Base-by-base conservation (phyloP, 2,888 invertebrate genomes). In the Craniophora ligustri region DNA sequence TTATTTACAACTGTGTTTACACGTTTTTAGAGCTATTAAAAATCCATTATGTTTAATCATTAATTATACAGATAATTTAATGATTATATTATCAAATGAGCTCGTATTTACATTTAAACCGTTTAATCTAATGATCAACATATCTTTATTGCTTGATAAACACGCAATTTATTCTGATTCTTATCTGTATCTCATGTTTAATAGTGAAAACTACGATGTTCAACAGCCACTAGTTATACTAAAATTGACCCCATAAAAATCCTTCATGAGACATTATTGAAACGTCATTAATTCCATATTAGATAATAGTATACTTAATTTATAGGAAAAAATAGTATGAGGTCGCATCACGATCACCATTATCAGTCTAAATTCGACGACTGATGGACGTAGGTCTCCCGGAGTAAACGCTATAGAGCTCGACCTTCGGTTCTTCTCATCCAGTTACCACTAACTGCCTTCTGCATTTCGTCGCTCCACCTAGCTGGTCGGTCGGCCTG, bases 141-240 rank as follows among this genome's bases (percentile, higher is more conserved):
- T 14, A 48, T 35, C 8, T 14, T 35, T 18, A 19, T 34, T 11
- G 36, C 50, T 19, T 16, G 26, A 50, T 41, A 60, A 3, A 28
- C 8, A 7, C 7, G 7, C 26, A 41, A 41, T 57, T 60, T 50
- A 60, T 60, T 50, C 6, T 6, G 19, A 50, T 50, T 41, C 21
- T 3, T 2, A 21, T 50, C 6, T 6, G 19, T 41, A 41, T 41
- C 21, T 3, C 5, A 21, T 21, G 1, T 5, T 7, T 21, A 1
- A 5, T 19, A 5, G 6, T 10, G n/a, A 15, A 19, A 31, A 14
- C 6, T 58, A 48, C 23, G 34, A 28, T 39, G 30, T 34, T 46
- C 15, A 19, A 2, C 16, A 6, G 10, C n/a, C 6, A 14, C 6
- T 7, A 3, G 1, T 11, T 0, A 28, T 32, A 39, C 39, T 16